phyloP scores from a whole-genome alignment of 2,797 vertebrate species.

The Masticophis lateralis region DNA sequence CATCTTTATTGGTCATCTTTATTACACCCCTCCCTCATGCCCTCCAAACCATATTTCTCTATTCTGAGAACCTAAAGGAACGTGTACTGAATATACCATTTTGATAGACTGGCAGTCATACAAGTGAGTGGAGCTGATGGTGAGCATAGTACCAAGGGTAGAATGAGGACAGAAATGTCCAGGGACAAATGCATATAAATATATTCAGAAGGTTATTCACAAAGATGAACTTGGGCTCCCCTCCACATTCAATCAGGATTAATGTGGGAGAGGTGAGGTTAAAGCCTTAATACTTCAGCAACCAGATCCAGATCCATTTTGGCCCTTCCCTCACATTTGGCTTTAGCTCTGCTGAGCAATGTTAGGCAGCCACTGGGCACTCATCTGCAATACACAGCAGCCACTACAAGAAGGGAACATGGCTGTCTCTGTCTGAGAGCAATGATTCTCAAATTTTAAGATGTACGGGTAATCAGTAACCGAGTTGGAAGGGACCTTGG shows the following conservation, averaged over 20 bases:
- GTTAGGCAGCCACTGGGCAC: not conserved
- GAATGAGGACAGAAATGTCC: not conserved
- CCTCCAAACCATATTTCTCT: not conserved
- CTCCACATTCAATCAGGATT: not conserved
- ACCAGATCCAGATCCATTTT: not conserved
- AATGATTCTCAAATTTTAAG: not conserved
- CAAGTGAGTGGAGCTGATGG: not conserved
- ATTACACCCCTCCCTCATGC: not conserved
- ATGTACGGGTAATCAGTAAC: no score
- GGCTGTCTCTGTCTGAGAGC: not conserved
- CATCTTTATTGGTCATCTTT: not conserved
- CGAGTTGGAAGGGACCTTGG: no score
- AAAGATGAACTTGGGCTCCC: not conserved
- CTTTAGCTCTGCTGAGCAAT: not conserved
- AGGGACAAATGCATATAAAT: not conserved
- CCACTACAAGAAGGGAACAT: no score
- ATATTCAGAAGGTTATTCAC: not conserved
- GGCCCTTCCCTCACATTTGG: not conserved
- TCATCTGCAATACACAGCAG: not conserved
- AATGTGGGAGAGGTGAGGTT: not conserved
- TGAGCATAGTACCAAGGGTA: not conserved
- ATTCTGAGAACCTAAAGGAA: not conserved
- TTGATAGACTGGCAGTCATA: not conserved
- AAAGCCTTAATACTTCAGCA: not conserved
- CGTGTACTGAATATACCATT: not conserved